Evolutionary conservation across 2,797 vertebrate genomes (phyloP).

Genomic region (Sitta carolinensis): DNA sequence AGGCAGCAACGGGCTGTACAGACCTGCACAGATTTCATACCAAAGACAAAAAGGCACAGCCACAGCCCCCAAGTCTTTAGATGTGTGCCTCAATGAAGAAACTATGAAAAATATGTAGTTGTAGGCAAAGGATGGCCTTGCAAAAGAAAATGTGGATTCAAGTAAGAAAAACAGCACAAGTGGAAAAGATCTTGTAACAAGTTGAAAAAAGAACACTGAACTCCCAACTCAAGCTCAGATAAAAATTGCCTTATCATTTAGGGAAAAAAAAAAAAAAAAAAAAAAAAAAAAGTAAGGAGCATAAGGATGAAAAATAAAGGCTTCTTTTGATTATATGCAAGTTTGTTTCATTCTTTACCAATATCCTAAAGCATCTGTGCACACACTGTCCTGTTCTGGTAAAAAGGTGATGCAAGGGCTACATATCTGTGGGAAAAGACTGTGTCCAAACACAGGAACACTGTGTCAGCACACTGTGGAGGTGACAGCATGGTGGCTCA

Average conservation of each 20-base stretch:
- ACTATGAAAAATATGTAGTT: not conserved
- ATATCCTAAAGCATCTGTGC: not conserved
- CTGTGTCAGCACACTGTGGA: not conserved
- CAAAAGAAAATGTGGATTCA: not conserved
- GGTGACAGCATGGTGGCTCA: not conserved
- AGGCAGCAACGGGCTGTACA: not conserved
- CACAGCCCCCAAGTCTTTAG: not conserved
- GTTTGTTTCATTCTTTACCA: not conserved
- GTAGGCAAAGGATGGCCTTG: not conserved
- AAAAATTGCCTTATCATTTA: not conserved
- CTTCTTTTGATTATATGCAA: not conserved
- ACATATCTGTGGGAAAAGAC: accelerated
- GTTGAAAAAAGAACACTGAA: accelerated
- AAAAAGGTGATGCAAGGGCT: not conserved
- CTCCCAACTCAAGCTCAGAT: not conserved
- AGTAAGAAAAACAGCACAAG: accelerated
- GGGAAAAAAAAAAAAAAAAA: not conserved
- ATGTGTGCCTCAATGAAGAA: not conserved
- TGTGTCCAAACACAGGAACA: not conserved
- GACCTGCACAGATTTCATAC: not conserved
- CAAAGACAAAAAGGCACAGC: not conserved
- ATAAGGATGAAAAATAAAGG: not conserved
- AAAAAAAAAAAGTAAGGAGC: not conserved
- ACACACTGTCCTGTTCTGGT: not conserved
- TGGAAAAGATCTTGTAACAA: not conserved